Percentiles rank a stretch among this genome's conserved stretches.
These are phyloP conservation scores for Drosophila anomelani DNA, from an alignment of 2,888 invertebrate genomes.

Conservation along the genomic window DNA sequence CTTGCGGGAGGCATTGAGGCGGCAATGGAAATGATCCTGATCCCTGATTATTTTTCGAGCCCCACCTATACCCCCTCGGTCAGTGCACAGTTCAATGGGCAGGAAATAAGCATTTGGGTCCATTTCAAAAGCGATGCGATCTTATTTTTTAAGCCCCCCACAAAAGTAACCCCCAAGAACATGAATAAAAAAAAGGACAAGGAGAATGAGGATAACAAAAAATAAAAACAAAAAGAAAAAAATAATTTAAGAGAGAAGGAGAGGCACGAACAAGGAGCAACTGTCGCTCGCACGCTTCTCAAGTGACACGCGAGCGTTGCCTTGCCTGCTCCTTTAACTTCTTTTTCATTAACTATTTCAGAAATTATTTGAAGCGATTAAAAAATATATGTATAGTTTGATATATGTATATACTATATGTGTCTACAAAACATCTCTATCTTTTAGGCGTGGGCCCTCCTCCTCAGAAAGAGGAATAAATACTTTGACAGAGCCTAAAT, in stretches of 20 bases:
- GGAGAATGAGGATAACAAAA: slow-evolving; percentile 1
- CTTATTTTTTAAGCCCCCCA: slow-evolving; percentile 13
- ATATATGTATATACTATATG: background rate
- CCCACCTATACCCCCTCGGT: slow-evolving; percentile 18
- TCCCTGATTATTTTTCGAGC: slow-evolving; percentile 25
- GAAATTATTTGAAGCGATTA: background rate
- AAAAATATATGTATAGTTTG: background rate
- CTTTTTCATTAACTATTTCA: background rate
- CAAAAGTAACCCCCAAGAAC: slow-evolving; percentile 12
- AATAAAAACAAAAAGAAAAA: background rate
- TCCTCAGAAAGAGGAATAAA: background rate
- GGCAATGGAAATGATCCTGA: slow-evolving; percentile 36
- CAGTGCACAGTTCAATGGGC: slow-evolving; percentile 73
- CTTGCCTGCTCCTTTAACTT: background rate
- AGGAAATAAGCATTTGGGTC: slow-evolving; percentile 63
- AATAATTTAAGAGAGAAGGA: background rate
- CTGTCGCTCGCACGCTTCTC: slow-evolving; percentile 83
- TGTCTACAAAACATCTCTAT: background rate
- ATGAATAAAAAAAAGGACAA: background rate
- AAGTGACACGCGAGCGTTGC: slow-evolving; percentile 77
- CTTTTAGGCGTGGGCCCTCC: slow-evolving; percentile 18
- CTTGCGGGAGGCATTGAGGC: slow-evolving; percentile 48
- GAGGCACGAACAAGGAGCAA: slow-evolving; percentile 44
- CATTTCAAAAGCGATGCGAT: slow-evolving; percentile 70
- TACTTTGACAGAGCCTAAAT: slow-evolving; percentile 11